Base-by-base conservation (phyloP, 2,888 invertebrate species). In the Apamea epomidion region DNA sequence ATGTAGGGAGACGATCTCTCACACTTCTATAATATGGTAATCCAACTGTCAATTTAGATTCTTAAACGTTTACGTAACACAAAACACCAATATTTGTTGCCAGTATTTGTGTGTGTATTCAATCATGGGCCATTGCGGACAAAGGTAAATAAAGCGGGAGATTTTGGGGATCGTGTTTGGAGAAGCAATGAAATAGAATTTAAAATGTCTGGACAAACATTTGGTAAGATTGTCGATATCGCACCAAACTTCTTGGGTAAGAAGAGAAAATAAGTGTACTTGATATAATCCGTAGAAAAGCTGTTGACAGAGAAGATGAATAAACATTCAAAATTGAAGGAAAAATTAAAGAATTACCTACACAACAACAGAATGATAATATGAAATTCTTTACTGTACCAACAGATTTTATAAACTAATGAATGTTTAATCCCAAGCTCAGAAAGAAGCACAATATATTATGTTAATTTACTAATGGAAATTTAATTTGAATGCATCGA, bases 41-140 rank as follows among this genome's bases (percentile, higher is more conserved):
- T 92, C 73, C 72, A 60, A 91, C 88, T 90, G 91, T 91, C 92
- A 91, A 91, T 91, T 91, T 89, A 86, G 87, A 89, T 90, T 91
- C 89, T 87, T 86, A 89, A 91, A 90, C 85, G 87, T 90, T 90
- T 90, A 85, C 84, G 88, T 88, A 86, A 87, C 84, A 82, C 25
- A 64, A 73, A 78, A 77, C 70, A 82, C 80, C 80, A 83, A 88
- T 88, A 88, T 88, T 89, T 89, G 87, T 77, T 73, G 37, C 82
- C 86, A 87, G 83, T 89, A 87, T 91, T 84, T 89, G 91, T 91
- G 82, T 84, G 83, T 89, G 82, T 82, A 87, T 87, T 90, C 82
- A 89, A 89, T 89, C 74, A 85, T 87, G 85, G 54, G 45, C 54
- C n/a, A 48, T 45, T 37, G 82, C 81, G 78, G 85, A 84, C 84